Base-by-base conservation (phyloP, 2,888 invertebrate genomes). In the Yponomeuta evonymella region DNA sequence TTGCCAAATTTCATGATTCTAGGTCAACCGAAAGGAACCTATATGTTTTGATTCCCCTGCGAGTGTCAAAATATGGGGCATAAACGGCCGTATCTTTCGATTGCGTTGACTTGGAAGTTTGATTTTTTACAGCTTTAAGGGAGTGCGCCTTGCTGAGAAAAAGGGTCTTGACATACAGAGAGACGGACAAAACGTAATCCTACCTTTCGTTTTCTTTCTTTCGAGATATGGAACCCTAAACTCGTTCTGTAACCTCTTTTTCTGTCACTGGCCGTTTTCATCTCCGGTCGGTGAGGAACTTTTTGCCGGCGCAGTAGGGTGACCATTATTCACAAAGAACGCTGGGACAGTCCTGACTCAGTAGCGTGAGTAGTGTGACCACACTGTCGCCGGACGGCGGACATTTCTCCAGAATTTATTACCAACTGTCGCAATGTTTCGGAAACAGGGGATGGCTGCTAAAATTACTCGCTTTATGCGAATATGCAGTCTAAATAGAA, bases 271-370 rank as follows among this genome's bases (percentile, higher is more conserved):
- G 30, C 23, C 29, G 1, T 23, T 64, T n/a, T 12, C 36, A 43
- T 67, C 33, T 67, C 43, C 67, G 33, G 33, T 67, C 43, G 23
- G 64, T 6, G 30, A 2, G 36, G 6, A 67, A 67, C 67, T 67
- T 67, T 67, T 33, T 67, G 15, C 66, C 66, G 1, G 4, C 68
- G 15, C 70, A 70, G 33, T 70, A 70, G 33, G 70, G 51, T 70
- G 70, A 15, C 70, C 70, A 70, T 70, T 51, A 70, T 67, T 70
- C 67, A 70, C 66, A 23, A 23, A 36, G 11, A 62, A 48, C 23
- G 65, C 63, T 70, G 66, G 73, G 70, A 73, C 71, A 70, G 72
- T 69, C 72, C 73, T 71, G 71, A 72, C 65, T 72, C 69, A 69
- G 71, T 70, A 66, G 29, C 30, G 70, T 15, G 64, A 69, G 72